Conservation (phyloP, 1,140 invertebrate genomes). For the Drosophila elegans region DNA sequence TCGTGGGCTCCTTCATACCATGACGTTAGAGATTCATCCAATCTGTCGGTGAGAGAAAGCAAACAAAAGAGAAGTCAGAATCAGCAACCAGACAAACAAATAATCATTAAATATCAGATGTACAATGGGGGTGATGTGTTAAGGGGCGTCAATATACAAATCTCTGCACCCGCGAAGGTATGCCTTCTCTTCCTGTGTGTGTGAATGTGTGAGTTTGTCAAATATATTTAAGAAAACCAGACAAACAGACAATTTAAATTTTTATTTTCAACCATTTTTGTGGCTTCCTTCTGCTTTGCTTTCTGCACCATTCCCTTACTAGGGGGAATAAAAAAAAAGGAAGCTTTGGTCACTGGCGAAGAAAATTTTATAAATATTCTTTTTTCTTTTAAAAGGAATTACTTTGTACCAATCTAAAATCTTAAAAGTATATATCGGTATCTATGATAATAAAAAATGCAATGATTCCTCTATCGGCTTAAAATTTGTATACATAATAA, state of each 20-base stretch:
- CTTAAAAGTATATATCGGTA: no score
- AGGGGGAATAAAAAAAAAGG: not conserved
- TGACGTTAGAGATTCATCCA: constrained; percentile 79
- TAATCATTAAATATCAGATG: constrained; percentile 74
- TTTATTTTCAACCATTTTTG: constrained; percentile 64
- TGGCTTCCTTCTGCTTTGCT: constrained; percentile 27
- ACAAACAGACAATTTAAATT: constrained; percentile 72
- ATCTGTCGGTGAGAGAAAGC: constrained; percentile 50
- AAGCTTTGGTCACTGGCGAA: not conserved
- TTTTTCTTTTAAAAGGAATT: not conserved
- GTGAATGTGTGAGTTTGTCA: constrained; percentile 43
- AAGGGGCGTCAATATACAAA: constrained; percentile 27
- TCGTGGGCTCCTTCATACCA: constrained; percentile 84
- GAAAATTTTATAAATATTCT: not conserved
- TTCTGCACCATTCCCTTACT: not conserved
- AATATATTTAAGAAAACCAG: constrained; percentile 68
- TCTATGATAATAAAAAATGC: no score
- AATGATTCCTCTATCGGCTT: no score
- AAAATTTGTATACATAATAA: no score
- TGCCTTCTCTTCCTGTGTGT: constrained; percentile 2
- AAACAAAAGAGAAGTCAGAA: constrained; percentile 39
- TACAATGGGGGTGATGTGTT: constrained; percentile 13
- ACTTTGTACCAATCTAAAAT: no score
- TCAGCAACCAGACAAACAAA: constrained; percentile 64
- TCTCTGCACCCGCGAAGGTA: constrained; percentile 16